Percentiles rank a stretch among this genome's conserved stretches.
phyloP scores from a whole-genome alignment of 2,113 vertebrate genomes.

The Gnathonemus longibarbis region DNA sequence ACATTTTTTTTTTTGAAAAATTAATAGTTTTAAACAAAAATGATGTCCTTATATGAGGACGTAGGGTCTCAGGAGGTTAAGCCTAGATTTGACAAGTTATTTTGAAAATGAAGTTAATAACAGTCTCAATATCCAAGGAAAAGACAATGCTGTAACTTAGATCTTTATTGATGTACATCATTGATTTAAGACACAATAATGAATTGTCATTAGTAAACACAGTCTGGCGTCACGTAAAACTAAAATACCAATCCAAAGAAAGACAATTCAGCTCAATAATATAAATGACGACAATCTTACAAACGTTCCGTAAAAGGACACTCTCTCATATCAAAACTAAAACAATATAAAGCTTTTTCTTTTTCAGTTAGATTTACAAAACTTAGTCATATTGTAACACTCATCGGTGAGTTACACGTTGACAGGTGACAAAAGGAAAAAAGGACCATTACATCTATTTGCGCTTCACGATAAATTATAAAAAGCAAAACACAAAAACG shows the following conservation, averaged over 20 bases:
- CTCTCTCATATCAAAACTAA: constrained; percentile 8
- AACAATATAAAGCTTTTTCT: neutral
- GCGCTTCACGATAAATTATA: neutral
- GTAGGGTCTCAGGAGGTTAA: too few species aligned
- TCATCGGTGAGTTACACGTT: neutral
- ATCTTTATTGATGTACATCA: neutral
- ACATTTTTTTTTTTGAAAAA: too few species aligned
- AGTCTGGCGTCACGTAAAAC: neutral
- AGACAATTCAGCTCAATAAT: neutral
- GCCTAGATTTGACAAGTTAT: neutral
- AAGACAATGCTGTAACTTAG: neutral
- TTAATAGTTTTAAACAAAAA: too few species aligned
- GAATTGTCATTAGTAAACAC: neutral
- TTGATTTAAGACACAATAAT: neutral
- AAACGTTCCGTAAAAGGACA: neutral
- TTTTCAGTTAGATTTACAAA: neutral
- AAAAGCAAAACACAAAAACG: neutral
- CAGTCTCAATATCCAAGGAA: neutral
- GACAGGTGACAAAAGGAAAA: neutral
- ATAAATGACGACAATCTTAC: neutral
- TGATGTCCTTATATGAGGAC: too few species aligned
- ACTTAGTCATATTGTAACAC: neutral
- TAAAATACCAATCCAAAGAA: neutral
- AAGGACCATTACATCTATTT: neutral
- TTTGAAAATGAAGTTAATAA: neutral